Evolutionary conservation across 2,888 invertebrate species (phyloP).

Genomic region (Drosophila mercatorum): DNA sequence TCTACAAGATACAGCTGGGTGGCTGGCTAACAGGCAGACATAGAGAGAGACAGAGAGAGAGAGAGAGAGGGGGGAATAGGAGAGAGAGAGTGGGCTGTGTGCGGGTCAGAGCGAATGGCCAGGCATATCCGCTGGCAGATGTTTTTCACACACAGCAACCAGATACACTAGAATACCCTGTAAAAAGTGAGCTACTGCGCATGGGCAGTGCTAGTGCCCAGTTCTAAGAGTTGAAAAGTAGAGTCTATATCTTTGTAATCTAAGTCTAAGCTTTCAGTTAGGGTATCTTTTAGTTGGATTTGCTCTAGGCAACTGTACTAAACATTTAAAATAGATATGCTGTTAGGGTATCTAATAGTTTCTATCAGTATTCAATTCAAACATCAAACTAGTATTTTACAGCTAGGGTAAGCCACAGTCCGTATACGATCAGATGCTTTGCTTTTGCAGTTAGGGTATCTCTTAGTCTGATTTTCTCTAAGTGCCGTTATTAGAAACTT

Average conservation of each 20-base stretch:
- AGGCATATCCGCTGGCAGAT: conserved; percentile 74
- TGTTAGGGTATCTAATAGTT: not conserved
- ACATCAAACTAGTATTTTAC: too few relatives aligned
- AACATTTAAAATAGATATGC: not conserved
- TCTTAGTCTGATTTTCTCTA: not conserved
- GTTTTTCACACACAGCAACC: conserved; percentile 60
- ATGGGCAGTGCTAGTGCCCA: not conserved
- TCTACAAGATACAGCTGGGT: conserved; percentile 66
- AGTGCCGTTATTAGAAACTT: not conserved
- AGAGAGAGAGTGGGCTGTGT: conserved; percentile 21
- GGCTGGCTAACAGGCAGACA: not conserved
- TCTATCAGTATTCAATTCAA: not conserved
- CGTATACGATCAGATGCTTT: too few relatives aligned
- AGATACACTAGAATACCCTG: conserved; percentile 37
- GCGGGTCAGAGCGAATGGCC: conserved; percentile 45
- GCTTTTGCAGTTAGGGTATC: not conserved
- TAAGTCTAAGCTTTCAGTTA: not conserved
- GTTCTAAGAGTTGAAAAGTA: not conserved
- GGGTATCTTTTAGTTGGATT: not conserved
- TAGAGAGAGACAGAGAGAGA: not conserved
- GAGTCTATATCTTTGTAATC: too few relatives aligned
- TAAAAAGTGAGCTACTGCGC: not conserved
- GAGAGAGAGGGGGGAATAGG: not conserved
- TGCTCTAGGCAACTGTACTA: not conserved
- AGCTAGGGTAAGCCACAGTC: too few relatives aligned